Base-by-base conservation (phyloP, 2,797 vertebrate species). In the Sebastes nivosus region DNA sequence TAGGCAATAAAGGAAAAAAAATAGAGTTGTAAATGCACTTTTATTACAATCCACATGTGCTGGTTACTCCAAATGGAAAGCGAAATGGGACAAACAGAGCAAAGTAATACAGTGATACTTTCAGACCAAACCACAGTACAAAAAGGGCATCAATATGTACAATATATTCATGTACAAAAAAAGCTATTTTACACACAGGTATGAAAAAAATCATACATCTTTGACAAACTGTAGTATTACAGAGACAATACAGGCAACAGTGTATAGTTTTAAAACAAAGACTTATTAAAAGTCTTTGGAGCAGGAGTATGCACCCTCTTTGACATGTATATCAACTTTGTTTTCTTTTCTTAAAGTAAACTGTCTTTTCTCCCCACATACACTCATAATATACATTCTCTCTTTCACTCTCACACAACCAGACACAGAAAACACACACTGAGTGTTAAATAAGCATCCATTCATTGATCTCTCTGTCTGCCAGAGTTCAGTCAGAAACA, bases 171-270 rank as follows among this genome's bases (percentile, higher is more conserved):
- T 95, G 87, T 95, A 96, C 95, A 96, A 91, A 87, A 87, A 82
- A 77, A 82, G 78, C 72, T 90, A 94, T 90, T 94, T 95, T 95
- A 96, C 95, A 96, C 69, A 29, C 60, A 86, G 64, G 82, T 94
- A 95, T 94, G 90, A 94, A 94, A 92, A 94, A 95, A 94, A 95
- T 91, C 94, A 95, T 93, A 95, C 94, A 95, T 92, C 93, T 95
- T 93, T 87, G 82, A 95, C 89, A 94, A 88, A 91, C 89, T 91
- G 90, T 79, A 94, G 82, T 79, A 89, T 89, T 88, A 94, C 92
- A 93, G 79, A 93, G 79, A 93, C 89, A 89, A 87, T 84, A 88
- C 88, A 93, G 92, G 94, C 91, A 94, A 92, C 91, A 87, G 89
- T 93, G 91, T 93, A 79, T 78, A 87, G 75, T 87, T 88, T 81